Evolutionary conservation across 2,113 vertebrate genomes (phyloP).

Genomic region (Epinephelus cyanopodus): DNA sequence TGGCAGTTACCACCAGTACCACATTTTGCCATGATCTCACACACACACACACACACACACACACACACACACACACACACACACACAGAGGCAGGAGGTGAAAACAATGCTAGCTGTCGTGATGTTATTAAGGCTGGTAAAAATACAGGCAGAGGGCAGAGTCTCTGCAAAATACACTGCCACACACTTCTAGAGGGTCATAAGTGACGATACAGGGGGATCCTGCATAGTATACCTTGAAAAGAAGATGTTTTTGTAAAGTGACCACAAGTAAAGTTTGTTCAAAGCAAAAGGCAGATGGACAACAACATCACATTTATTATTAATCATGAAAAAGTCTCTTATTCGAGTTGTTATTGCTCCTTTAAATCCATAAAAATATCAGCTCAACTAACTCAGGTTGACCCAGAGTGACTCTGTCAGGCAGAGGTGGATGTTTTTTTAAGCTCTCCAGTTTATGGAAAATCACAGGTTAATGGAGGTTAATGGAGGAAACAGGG

Average conservation of each 20-base stretch:
- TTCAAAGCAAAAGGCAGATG: slow-evolving; percentile 29
- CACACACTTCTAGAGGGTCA: too few species aligned
- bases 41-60: too few species aligned
- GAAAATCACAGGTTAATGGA: slow-evolving; percentile 49
- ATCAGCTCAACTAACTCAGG: slow-evolving; percentile 60
- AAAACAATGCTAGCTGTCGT: too few species aligned
- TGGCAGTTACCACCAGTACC: too few species aligned
- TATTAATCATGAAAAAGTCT: slow-evolving; percentile 21
- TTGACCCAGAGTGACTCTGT: slow-evolving; percentile 34
- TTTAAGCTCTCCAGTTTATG: slow-evolving; percentile 24
- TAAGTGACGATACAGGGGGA: too few species aligned
- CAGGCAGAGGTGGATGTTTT: background rate
- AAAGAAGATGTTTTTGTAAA: slow-evolving; percentile 9
- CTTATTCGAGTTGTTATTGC: slow-evolving; percentile 14
- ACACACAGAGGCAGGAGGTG: too few species aligned
- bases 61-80: too few species aligned
- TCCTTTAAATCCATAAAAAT: slow-evolving; percentile 21
- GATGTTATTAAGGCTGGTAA: too few species aligned
- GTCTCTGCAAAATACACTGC: too few species aligned
- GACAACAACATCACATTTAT: background rate
- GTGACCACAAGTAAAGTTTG: background rate
- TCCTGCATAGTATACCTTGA: too few species aligned
- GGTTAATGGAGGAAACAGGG: slow-evolving; percentile 63
- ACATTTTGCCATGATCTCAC: too few species aligned
- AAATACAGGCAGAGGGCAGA: too few species aligned